Evolutionary conservation across 2,113 vertebrate species (phyloP), one percentile per base, ranked within the genome.

Genomic region (Osmerus mordax): DNA sequence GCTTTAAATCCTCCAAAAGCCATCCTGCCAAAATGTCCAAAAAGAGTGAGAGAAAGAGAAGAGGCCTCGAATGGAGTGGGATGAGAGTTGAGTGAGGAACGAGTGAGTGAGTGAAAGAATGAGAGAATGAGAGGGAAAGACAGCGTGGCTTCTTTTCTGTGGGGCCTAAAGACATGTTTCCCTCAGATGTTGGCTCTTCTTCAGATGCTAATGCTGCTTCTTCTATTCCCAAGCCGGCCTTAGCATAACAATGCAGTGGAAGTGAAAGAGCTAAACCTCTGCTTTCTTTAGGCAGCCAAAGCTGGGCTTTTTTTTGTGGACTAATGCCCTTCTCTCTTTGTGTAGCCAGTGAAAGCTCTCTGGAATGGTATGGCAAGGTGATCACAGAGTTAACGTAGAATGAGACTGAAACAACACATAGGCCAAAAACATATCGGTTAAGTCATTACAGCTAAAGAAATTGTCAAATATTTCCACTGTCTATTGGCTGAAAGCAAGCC

Each of bases 171-270:
- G 88, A 90, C 85, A 87, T 85, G 85, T 89, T 91, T 90, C 84
- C 87, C 91, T 93, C 91, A 91, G 91, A 93, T 92, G 90, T 91
- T 88, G 92, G 90, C 82, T 89, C 92, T 93, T 91, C 91, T 93
- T 93, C 91, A 92, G 83, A 93, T 93, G 92, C 91, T 92, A 93
- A 93, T 93, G 85, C 86, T 76, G 83, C 78, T 81, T 47, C 87
- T 85, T 85, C 89, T 90, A 87, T 91, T 91, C 88, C 87, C 85
- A 84, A 87, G 83, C 85, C 79, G 80, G 84, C 87, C 80, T 93
- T 93, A 92, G 90, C 92, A 92, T 93, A 92, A 93, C 92, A 93
- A 92, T 91, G 87, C 87, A 73, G 77, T 86, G 84, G 88, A 90
- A 92, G 90, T 91, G 90, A 92, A 92, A 91, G 92, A 91, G 88